Conservation (phyloP, 2,113 vertebrate genomes). For the Litocranius walleri region DNA sequence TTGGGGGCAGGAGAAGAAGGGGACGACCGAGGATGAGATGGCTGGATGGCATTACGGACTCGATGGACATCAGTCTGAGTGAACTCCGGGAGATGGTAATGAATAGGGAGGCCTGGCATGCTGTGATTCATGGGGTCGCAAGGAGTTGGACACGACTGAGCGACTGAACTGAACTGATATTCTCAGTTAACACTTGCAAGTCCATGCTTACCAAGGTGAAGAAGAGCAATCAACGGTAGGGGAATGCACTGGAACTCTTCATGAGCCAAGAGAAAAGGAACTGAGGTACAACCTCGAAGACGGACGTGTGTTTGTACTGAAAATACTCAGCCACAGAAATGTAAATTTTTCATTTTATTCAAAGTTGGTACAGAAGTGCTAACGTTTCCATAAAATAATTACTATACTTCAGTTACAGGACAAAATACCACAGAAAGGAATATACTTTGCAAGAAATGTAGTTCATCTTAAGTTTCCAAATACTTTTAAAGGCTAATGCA, state of each 20-base stretch:
- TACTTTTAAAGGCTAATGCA: constrained; percentile 83
- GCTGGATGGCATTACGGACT: no score
- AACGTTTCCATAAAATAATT: constrained; percentile 86
- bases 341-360: constrained; percentile 81
- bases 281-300: no score
- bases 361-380: constrained; percentile 85
- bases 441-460: constrained; percentile 84
- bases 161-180: not conserved
- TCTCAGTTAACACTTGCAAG: no score
- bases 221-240: rapidly evolving
- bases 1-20: no score
- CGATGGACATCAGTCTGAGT: no score
- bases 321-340: constrained; percentile 50
- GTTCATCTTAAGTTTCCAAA: constrained; percentile 80
- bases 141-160: no score
- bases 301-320: not conserved
- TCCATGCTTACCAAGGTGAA: not conserved
- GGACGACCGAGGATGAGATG: no score
- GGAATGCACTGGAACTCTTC: no score
- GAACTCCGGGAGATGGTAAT: no score
- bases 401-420: constrained; percentile 80
- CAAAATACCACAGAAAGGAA: constrained; percentile 86
- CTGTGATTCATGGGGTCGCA: no score
- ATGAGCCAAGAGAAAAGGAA: not conserved
- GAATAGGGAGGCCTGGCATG: no score